Evolutionary conservation across 2,888 invertebrate genomes (phyloP).

Genomic region (Furcula furcula): DNA sequence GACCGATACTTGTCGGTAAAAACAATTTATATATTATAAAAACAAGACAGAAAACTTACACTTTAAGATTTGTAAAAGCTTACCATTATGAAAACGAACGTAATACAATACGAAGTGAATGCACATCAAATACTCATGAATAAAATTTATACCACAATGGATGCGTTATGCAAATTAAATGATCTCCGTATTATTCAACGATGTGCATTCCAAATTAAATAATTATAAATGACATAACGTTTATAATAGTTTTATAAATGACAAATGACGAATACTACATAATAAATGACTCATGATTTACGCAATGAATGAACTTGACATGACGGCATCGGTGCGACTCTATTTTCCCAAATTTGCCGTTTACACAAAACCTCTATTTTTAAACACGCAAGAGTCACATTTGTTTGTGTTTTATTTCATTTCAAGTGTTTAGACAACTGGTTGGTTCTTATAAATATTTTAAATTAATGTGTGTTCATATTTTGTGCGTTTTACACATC

Average conservation of each 20-base stretch:
- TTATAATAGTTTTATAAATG: constrained; percentile 3
- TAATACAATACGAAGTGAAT: constrained; percentile 9
- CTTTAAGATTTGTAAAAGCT: too few species aligned
- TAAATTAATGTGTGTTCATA: constrained; percentile 30
- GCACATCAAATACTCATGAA: constrained; percentile 26
- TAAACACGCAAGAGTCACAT: not conserved
- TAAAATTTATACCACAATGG: constrained; percentile 16
- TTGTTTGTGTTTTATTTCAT: not conserved
- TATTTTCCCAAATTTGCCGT: constrained; percentile 7
- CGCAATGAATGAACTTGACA: constrained; percentile 28
- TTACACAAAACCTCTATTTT: not conserved
- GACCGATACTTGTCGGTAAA: too few species aligned
- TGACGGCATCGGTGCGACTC: constrained; percentile 15
- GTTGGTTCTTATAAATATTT: constrained; percentile 50
- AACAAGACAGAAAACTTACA: too few species aligned
- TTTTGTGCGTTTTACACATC: constrained; percentile 10
- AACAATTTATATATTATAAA: too few species aligned
- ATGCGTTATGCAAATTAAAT: constrained; percentile 29
- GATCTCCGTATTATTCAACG: constrained; percentile 16
- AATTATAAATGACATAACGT: constrained; percentile 24
- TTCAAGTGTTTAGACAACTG: not conserved
- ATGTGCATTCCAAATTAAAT: constrained; percentile 19
- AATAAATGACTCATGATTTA: constrained; percentile 23
- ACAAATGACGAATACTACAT: constrained; percentile 21
- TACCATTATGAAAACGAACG: too few species aligned